Base-by-base conservation (phyloP, 2,888 invertebrate genomes). In the Tromatobia lineatoria region DNA sequence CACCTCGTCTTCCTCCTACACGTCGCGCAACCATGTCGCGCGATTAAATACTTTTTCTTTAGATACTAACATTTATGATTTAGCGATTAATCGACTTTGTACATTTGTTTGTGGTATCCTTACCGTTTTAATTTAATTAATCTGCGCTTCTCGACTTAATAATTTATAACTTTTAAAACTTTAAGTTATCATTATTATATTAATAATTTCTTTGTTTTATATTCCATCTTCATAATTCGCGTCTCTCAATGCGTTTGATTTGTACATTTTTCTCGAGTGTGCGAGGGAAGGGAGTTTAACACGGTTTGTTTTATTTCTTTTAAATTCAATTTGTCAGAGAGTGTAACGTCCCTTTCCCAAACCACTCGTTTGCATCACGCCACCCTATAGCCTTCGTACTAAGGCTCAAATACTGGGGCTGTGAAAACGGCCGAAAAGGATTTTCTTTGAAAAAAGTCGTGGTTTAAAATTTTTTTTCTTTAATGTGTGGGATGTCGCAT, bases 121-220 rank as follows among this genome's bases (percentile, higher is more conserved):
- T 85, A 81, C 84, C 86, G 80, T 80, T 86, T 79, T 85, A 69
- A 64, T 75, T 79, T 50, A 73, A 52, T 67, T 67, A 67, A 38
- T 57, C 67, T 71, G 67, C 70, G 64, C 70, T 61, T 79, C 79
- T 74, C 85, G 69, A 86, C 87, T 88, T 88, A 91, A 92, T 93
- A 93, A 93, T 92, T 93, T 92, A 93, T 92, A 93, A 91, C 92
- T 90, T 92, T 92, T 91, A 92, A 92, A 91, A 86, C 86, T 89
- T 91, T 91, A 92, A 91, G 90, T 93, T 91, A 92, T 90, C 86
- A 90, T 91, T 91, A 88, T 88, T 92, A 92, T 91, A 91, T 92
- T 91, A 92, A 92, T 92, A 91, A 91, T 91, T 92, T 92, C 91
- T 92, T 86, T 87, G 78, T 86, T 86, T 86, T 74, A 77, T 85